A percentile compares a stretch with the other conserved stretches of the same genome.
These are phyloP conservation scores for Cactoblastis cactorum DNA, from an alignment of 2,888 invertebrate species.

Conservation along the genomic window DNA sequence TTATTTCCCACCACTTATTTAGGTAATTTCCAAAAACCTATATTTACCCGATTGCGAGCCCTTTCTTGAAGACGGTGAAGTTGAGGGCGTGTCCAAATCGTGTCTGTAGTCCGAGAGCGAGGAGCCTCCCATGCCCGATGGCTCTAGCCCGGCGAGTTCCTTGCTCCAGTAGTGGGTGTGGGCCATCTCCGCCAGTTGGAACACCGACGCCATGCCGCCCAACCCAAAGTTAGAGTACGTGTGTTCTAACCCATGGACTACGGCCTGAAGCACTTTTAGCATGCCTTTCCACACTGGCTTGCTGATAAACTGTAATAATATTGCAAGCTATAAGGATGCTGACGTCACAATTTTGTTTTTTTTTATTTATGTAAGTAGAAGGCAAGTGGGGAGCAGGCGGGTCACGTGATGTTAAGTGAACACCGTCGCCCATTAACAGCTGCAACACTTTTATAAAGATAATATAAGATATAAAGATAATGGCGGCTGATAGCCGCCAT, in stretches of 20 bases:
- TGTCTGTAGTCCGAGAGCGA: conserved; percentile 53
- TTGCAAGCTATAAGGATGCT: not conserved
- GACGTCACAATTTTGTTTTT: too few species aligned
- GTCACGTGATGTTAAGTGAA: too few species aligned
- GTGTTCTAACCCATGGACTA: conserved; percentile 93
- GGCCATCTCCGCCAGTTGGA: conserved; percentile 97
- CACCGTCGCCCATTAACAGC: too few species aligned
- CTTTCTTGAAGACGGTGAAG: conserved; percentile 81
- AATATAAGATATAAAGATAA: too few species aligned
- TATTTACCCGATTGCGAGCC: conserved; percentile 81
- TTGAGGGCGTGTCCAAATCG: conserved; percentile 55
- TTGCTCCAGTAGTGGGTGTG: conserved; percentile 99
- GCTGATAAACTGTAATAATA: conserved; percentile 86
- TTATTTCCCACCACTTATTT: too few species aligned
- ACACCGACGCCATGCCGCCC: conserved; percentile 98
- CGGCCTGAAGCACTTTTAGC: conserved; percentile 93
- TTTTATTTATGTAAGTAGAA: too few species aligned
- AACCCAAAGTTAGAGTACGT: conserved; percentile 95
- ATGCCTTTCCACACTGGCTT: conserved; percentile 98
- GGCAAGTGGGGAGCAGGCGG: too few species aligned
- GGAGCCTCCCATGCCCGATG: conserved; percentile 71
- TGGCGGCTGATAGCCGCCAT: too few species aligned
- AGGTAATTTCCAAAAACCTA: too few species aligned
- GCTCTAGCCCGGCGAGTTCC: conserved; percentile 83
- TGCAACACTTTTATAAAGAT: too few species aligned